phyloP scores from a whole-genome alignment of 2,113 vertebrate species.

The Forbesichthys papilliferus region DNA sequence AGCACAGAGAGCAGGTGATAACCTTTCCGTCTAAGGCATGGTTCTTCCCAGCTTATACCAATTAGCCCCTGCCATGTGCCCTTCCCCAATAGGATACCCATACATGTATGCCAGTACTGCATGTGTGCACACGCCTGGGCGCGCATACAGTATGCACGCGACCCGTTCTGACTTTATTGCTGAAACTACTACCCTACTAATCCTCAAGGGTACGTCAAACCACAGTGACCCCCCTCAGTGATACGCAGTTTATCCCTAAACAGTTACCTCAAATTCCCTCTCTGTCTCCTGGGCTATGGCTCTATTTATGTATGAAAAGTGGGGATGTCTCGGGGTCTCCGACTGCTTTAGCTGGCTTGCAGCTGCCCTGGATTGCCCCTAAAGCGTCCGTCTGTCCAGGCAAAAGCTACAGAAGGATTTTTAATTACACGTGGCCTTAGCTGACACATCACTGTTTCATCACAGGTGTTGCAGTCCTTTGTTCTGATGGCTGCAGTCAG shows the following conservation, averaged over 20 bases:
- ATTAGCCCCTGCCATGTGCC: constrained; percentile 52
- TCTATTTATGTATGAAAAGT: constrained; percentile 68
- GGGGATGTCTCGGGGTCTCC: constrained; percentile 24
- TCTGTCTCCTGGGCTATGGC: constrained; percentile 56
- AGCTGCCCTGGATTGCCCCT: constrained; percentile 12
- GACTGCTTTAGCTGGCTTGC: constrained; percentile 37
- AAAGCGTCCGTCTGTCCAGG: constrained; percentile 31
- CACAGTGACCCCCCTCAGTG: constrained; percentile 26
- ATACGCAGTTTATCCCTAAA: constrained; percentile 51
- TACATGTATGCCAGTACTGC: constrained; percentile 13
- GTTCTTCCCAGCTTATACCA: constrained; percentile 57
- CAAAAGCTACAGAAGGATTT: constrained; percentile 24
- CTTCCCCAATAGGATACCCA: constrained; percentile 34
- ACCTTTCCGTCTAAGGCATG: constrained; percentile 56
- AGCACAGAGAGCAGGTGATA: constrained; percentile 54
- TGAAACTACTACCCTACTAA: too few species aligned
- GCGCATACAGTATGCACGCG: too few species aligned
- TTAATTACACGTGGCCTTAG: not conserved
- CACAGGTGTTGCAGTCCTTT: not conserved
- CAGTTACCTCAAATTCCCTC: constrained; percentile 62
- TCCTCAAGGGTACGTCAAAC: constrained; percentile 36
- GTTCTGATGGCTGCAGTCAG: not conserved
- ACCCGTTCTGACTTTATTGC: too few species aligned
- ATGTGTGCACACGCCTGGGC: constrained; percentile 2
- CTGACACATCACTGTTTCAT: not conserved